Conservation (phyloP, 1,140 invertebrate genomes). For the Zaprionus vittiger region DNA sequence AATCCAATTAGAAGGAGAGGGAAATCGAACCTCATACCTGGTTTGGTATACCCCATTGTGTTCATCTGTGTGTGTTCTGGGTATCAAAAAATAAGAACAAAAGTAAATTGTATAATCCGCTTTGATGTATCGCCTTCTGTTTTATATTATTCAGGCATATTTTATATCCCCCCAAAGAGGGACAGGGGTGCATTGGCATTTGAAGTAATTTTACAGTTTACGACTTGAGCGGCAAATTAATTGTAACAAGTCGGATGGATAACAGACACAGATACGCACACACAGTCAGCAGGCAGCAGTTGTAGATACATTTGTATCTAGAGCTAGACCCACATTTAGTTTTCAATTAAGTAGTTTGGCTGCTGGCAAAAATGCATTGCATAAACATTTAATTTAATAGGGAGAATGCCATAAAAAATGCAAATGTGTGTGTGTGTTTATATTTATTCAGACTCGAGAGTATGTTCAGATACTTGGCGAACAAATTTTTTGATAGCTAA, state of each 20-base stretch:
- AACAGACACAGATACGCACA: slow-evolving; percentile 30
- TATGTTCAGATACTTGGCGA: slow-evolving; percentile 49
- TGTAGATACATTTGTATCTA: slow-evolving; percentile 12
- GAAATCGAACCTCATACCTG: not conserved
- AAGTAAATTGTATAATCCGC: slow-evolving; percentile 80
- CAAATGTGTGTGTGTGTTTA: slow-evolving; percentile 52
- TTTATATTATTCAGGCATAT: slow-evolving; percentile 79
- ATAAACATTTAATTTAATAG: slow-evolving; percentile 75
- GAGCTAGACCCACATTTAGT: slow-evolving; percentile 16
- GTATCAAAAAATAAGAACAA: slow-evolving; percentile 67
- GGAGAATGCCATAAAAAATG: slow-evolving; percentile 46
- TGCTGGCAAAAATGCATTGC: slow-evolving; percentile 47
- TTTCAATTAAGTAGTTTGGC: slow-evolving; percentile 52
- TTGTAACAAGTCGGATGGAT: slow-evolving; percentile 51
- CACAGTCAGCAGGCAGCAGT: slow-evolving; percentile 12
- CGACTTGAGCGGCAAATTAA: slow-evolving; percentile 47
- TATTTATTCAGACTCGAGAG: slow-evolving; percentile 44
- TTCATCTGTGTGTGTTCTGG: not conserved
- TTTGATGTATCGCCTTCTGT: slow-evolving; percentile 81
- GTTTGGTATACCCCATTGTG: not conserved
- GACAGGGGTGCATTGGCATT: slow-evolving; percentile 8
- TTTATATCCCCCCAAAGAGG: slow-evolving; percentile 36
- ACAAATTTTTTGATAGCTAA: slow-evolving; percentile 68
- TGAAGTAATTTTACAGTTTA: slow-evolving; percentile 54
- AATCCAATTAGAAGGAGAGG: not conserved